Evolutionary conservation across 2,113 vertebrate species (phyloP).

Genomic region (Onychostruthus taczanowskii): DNA sequence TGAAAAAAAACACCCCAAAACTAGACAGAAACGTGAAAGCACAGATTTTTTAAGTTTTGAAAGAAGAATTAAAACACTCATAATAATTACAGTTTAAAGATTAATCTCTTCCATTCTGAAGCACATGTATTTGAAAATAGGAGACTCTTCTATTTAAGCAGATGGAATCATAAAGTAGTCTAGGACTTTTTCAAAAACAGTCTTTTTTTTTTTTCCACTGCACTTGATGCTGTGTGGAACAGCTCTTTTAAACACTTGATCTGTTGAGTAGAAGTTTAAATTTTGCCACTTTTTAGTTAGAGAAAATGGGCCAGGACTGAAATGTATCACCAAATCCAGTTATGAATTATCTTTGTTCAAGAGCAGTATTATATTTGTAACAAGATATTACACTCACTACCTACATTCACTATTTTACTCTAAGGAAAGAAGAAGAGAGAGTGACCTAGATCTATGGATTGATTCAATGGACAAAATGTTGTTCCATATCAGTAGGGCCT

Average conservation of each 20-base stretch:
- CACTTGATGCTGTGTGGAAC: neutral
- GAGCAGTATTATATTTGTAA: neutral
- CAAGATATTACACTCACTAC: neutral
- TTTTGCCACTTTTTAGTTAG: neutral
- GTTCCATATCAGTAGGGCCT: neutral
- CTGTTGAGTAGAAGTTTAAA: neutral
- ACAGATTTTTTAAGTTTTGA: neutral
- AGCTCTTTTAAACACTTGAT: neutral
- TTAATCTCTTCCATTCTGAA: neutral
- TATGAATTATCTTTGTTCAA: neutral
- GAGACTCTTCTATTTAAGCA: neutral
- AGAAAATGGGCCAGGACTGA: neutral
- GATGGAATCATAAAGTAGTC: neutral
- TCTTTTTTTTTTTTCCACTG: neutral
- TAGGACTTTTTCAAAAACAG: neutral
- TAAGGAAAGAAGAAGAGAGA: neutral
- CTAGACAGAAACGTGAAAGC: neutral
- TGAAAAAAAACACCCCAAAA: fast-evolving
- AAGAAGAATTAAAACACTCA: neutral
- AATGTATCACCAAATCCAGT: neutral
- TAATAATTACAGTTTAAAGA: neutral
- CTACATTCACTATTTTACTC: neutral
- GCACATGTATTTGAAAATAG: neutral
- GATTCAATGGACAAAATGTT: neutral
- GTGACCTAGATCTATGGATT: neutral